phyloP scores from a whole-genome alignment of 2,888 invertebrate genomes.

The Globia sparganii region DNA sequence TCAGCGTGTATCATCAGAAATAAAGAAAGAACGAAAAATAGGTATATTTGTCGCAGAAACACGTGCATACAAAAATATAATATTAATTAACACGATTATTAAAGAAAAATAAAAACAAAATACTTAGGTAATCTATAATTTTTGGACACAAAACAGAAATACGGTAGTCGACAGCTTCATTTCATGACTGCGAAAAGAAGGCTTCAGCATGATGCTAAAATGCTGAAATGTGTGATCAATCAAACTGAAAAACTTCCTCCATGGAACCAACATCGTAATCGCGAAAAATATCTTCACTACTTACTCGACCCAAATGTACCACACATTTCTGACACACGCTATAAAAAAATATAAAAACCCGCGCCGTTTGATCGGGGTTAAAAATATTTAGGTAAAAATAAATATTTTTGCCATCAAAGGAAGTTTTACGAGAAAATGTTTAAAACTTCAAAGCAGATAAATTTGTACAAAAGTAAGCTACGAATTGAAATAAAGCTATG shows the following conservation, averaged over 20 bases:
- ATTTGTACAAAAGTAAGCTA: not conserved
- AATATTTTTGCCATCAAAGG: not conserved
- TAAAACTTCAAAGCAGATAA: not conserved
- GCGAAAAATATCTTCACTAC: not conserved
- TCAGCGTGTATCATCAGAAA: not conserved
- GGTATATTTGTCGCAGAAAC: no score
- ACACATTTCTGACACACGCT: not conserved
- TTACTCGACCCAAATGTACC: not conserved
- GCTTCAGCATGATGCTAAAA: not conserved
- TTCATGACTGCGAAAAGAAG: no score
- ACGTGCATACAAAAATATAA: no score
- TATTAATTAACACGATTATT: no score
- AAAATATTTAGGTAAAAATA: no score
- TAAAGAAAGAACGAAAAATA: no score
- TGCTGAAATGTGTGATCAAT: not conserved
- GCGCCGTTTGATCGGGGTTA: not conserved
- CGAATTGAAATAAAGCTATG: conserved; percentile 15
- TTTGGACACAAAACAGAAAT: no score
- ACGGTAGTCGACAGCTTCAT: no score
- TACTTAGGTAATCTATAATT: no score
- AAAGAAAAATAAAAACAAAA: no score
- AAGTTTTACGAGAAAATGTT: not conserved
- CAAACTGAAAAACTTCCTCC: not conserved
- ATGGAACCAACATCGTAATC: not conserved
- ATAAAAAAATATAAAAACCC: not conserved